phyloP scores from a whole-genome alignment of 2,888 invertebrate genomes.

The Xestobium rufovillosum region DNA sequence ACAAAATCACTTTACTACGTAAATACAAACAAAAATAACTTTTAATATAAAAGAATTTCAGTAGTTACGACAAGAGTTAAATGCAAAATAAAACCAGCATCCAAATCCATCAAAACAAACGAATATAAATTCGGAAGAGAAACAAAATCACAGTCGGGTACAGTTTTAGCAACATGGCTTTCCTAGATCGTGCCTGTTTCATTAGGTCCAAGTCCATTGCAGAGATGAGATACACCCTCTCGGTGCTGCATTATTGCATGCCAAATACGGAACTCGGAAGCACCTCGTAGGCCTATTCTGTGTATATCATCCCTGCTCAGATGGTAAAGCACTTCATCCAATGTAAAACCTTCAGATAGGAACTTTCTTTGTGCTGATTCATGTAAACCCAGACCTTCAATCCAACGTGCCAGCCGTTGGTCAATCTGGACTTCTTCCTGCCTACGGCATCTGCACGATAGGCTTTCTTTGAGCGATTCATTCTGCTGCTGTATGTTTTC shows the following conservation, averaged over 20 bases:
- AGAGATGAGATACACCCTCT: slow-evolving; percentile 22
- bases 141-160: slow-evolving; percentile 29
- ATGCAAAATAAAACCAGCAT: no score
- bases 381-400: slow-evolving; percentile 61
- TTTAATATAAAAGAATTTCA: slow-evolving; percentile 20
- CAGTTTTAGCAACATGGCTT: slow-evolving; percentile 15
- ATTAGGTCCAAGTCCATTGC: slow-evolving; percentile 25
- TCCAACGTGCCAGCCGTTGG: slow-evolving; percentile 62
- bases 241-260: slow-evolving; percentile 64
- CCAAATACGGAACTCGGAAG: slow-evolving; percentile 80
- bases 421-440: slow-evolving; percentile 44
- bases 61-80: background rate
- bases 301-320: slow-evolving; percentile 77
- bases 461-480: slow-evolving; percentile 25
- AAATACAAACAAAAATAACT: slow-evolving; percentile 17
- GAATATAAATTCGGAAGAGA: no score
- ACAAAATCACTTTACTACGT: slow-evolving; percentile 15
- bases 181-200: slow-evolving; percentile 24
- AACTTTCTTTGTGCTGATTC: slow-evolving; percentile 60
- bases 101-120: no score
- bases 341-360: slow-evolving; percentile 65
- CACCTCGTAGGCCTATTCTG: slow-evolving; percentile 70
- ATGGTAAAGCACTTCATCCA: slow-evolving; percentile 70
- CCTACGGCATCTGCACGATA: slow-evolving; percentile 23
- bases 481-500: slow-evolving; percentile 30